Conservation (phyloP, 2,797 vertebrate species). For the Nothura maculosa region DNA sequence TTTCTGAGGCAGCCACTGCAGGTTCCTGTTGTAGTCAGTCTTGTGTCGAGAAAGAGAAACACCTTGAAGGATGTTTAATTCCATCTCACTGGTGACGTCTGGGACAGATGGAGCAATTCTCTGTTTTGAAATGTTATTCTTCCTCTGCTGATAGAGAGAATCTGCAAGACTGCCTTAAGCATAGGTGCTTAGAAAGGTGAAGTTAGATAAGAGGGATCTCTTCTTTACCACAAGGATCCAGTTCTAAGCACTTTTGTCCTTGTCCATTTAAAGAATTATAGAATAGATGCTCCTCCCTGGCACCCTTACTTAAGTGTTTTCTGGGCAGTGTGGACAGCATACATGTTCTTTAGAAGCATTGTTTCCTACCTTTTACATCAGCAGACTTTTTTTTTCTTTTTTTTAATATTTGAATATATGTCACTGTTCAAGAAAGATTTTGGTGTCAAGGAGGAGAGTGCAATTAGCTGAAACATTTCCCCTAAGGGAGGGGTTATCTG, state of each 20-base stretch:
- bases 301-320: not conserved
- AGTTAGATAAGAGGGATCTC: not conserved
- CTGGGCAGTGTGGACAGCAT: not conserved
- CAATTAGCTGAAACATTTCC: not conserved
- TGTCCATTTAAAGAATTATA: not conserved
- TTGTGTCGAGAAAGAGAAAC: not conserved
- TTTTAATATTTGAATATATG: not conserved
- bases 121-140: not conserved
- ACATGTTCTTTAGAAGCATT: not conserved
- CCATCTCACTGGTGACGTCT: not conserved
- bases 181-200: not conserved
- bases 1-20: not conserved
- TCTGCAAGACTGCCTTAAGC: not conserved
- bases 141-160: not conserved
- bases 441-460: too few relatives aligned
- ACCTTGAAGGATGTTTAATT: accelerated
- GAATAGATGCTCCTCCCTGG: not conserved
- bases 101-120: not conserved
- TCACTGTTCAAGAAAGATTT: not conserved
- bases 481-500: not conserved
- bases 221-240: not conserved
- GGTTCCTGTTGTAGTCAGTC: not conserved
- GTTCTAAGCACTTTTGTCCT: not conserved
- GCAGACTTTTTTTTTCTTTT: not conserved
- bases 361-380: not conserved